phyloP scores from a whole-genome alignment of 2,797 vertebrate genomes.

The Dicrostonyx torquatus region DNA sequence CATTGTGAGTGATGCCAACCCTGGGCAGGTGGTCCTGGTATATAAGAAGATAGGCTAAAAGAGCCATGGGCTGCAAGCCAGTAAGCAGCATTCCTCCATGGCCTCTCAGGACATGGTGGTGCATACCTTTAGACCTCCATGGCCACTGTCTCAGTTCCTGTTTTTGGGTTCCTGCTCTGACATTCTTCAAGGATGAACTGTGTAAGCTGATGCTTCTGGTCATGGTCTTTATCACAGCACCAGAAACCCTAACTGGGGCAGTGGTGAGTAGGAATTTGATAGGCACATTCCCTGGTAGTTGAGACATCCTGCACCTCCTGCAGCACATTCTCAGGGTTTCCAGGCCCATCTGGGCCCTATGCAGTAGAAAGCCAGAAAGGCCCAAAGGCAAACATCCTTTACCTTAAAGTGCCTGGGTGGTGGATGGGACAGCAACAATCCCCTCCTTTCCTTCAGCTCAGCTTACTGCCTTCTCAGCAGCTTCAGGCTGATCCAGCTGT shows the following conservation, averaged over 20 bases:
- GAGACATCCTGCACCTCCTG: not conserved
- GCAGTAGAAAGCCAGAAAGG: not conserved
- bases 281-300: not conserved
- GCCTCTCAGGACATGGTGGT: not conserved
- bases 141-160: not conserved
- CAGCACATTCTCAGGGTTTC: not conserved
- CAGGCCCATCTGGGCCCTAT: not conserved
- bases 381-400: not conserved
- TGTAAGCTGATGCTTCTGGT: not conserved
- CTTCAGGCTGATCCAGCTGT: constrained; percentile 1
- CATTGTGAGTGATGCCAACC: not conserved
- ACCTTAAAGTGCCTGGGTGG: not conserved
- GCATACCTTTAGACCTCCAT: not conserved
- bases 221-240: not conserved
- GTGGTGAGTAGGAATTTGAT: not conserved
- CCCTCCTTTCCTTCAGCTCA: not conserved
- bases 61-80: not conserved
- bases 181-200: not conserved
- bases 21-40: not conserved
- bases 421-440: not conserved
- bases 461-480: not conserved
- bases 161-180: not conserved
- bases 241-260: not conserved
- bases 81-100: not conserved
- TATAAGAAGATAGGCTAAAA: not conserved